Evolutionary conservation across 2,888 invertebrate species (phyloP), one percentile per base, ranked within the genome.

Genomic region (Drosophila dives): DNA sequence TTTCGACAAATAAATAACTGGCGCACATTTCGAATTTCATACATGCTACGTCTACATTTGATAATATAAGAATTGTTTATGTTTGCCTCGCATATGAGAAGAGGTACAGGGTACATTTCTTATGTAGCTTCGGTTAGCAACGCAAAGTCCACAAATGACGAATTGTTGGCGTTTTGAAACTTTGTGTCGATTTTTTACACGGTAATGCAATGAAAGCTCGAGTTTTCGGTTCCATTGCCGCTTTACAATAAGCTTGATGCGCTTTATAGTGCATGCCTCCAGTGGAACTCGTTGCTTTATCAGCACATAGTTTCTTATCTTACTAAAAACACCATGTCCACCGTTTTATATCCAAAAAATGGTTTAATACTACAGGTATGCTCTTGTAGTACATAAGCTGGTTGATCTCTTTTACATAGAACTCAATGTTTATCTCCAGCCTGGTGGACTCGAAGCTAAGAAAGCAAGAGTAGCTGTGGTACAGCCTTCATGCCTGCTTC

Each of bases 301-400:
- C 49, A 66, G 38, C 36, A 82, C 69, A 72, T 77, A 90, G 54
- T 64, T 83, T 49, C 64, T 60, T 11, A 89, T 83, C 70, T 86
- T 89, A 81, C 75, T 1, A 74, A 75, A 50, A 90, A 90, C 8
- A 86, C 33, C 71, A 85, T 77, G 48, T 89, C 87, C 58, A 91
- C 87, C 3, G 83, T 80, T 54, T 76, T 50, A 91, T 82, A 38
- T 91, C 89, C 58, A 75, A 60, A 40, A 81, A 65, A 64, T 91
- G 78, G 20, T 51, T 55, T 32, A 90, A 78, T 20, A 11, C 42
- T n/a, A 90, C 38, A 1, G 77, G 65, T n/a, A 67, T 72, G 42
- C 77, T 83, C 51, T 90, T 79, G 38, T 61, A 81, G 64, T 75
- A 72, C 71, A 89, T 70, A 8, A 73, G 65, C 8, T 83, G 51